Evolutionary conservation across 2,888 invertebrate species (phyloP).

Genomic region (Omphaloscelis lunosa): DNA sequence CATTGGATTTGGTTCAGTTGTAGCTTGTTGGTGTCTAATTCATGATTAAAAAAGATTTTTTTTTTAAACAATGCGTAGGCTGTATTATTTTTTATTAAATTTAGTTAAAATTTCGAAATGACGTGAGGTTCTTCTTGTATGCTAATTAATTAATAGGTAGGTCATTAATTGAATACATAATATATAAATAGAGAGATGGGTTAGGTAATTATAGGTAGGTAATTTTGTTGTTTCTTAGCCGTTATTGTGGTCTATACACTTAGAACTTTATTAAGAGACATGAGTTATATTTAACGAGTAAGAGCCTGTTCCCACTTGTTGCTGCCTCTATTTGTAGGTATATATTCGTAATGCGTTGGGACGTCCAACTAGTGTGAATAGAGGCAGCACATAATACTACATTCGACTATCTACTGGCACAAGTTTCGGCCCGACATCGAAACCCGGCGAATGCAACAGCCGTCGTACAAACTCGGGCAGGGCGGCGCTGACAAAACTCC

Average conservation of each 20-base stretch:
- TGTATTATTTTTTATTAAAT: constrained; percentile 9
- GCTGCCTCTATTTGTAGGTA: too few species aligned
- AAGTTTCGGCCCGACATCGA: not conserved
- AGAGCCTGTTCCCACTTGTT: too few species aligned
- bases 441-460: too few species aligned
- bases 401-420: not conserved
- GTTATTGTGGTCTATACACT: constrained; percentile 1
- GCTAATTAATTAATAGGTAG: not conserved
- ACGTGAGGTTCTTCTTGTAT: not conserved
- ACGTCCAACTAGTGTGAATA: too few species aligned
- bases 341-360: too few species aligned
- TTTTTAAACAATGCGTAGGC: constrained; percentile 2
- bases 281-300: too few species aligned
- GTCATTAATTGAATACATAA: not conserved
- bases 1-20: constrained; percentile 6
- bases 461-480: not conserved
- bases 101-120: not conserved
- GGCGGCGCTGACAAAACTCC: too few species aligned
- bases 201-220: not conserved
- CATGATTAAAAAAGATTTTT: not conserved
- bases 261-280: not conserved
- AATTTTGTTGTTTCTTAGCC: not conserved
- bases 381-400: too few species aligned
- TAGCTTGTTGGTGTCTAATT: constrained; percentile 8
- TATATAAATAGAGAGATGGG: not conserved